Conservation (phyloP, 2,888 invertebrate species). For the Chrysomela aeneicollis region DNA sequence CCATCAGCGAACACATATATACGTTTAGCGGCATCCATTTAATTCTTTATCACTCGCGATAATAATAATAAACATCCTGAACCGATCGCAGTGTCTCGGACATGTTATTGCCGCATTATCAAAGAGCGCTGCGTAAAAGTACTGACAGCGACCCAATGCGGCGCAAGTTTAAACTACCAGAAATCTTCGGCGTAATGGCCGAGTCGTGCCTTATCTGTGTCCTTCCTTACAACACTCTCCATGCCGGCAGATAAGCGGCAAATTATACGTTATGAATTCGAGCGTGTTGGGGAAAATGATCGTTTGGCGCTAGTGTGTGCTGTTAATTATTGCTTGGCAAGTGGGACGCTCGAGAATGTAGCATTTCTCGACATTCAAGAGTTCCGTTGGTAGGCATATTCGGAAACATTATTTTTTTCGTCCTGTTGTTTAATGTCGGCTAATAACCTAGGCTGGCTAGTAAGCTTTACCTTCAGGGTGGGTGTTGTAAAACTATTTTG, state of each 20-base stretch:
- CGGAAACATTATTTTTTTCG: no score
- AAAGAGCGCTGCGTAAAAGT: slow-evolving; percentile 12
- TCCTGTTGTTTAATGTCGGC: no score
- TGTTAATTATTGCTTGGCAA: slow-evolving; percentile 1
- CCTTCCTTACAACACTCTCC: slow-evolving; percentile 50
- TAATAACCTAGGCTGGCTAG: no score
- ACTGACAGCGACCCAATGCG: slow-evolving; percentile 19
- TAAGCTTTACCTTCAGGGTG: no score
- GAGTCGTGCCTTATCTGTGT: slow-evolving; percentile 58
- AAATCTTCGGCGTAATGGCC: slow-evolving; percentile 52
- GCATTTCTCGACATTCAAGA: no score
- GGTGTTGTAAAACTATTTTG: no score
- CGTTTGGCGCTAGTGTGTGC: background rate
- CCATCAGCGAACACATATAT: background rate
- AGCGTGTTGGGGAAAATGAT: slow-evolving; percentile 20
- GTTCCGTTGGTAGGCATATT: no score
- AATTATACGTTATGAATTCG: slow-evolving; percentile 40
- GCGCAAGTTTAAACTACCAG: slow-evolving; percentile 19
- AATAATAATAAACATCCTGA: slow-evolving; percentile 2
- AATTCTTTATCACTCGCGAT: background rate
- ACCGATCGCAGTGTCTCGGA: background rate
- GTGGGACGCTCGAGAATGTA: background rate
- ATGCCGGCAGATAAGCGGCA: slow-evolving; percentile 55
- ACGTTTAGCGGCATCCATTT: background rate
- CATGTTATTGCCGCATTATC: slow-evolving; percentile 3